phyloP scores from a whole-genome alignment of 2,888 invertebrate genomes.

The Nudaria mundana region DNA sequence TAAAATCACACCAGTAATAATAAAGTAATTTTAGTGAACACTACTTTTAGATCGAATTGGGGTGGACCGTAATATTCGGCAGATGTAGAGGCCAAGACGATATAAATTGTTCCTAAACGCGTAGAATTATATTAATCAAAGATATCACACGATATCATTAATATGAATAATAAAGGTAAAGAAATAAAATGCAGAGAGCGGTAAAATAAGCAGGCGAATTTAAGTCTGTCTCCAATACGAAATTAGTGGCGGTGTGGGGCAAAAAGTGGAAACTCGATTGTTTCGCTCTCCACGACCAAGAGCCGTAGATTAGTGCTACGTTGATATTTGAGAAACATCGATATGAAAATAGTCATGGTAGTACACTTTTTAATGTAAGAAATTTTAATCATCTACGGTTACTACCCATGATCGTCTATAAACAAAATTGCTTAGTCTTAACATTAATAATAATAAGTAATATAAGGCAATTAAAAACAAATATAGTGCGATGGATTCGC shows the following conservation, averaged over 20 bases:
- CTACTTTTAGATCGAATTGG: constrained; percentile 40
- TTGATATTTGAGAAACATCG: constrained; percentile 36
- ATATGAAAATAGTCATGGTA: too few relatives aligned
- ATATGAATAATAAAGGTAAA: constrained; percentile 46
- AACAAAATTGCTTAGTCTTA: too few relatives aligned
- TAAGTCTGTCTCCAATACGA: constrained; percentile 67
- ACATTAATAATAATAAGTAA: too few relatives aligned
- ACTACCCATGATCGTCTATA: too few relatives aligned
- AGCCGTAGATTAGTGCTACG: constrained; percentile 38
- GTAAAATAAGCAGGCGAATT: constrained; percentile 62
- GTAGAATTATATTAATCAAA: too few relatives aligned
- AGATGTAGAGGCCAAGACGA: constrained; percentile 31
- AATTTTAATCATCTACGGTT: too few relatives aligned
- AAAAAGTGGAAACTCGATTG: constrained; percentile 64
- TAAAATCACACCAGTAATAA: constrained; percentile 49
- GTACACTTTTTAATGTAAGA: too few relatives aligned
- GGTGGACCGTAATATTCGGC: constrained; percentile 42
- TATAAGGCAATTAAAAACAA: too few relatives aligned
- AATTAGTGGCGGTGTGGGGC: constrained; percentile 56
- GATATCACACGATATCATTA: too few relatives aligned
- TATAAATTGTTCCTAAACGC: too few relatives aligned
- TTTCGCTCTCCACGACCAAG: constrained; percentile 48
- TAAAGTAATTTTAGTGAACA: constrained; percentile 37
- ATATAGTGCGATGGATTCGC: too few relatives aligned
- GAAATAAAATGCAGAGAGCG: constrained; percentile 46